Base-by-base conservation (phyloP, 1,140 invertebrate species). In the Drosophila triauraria region DNA sequence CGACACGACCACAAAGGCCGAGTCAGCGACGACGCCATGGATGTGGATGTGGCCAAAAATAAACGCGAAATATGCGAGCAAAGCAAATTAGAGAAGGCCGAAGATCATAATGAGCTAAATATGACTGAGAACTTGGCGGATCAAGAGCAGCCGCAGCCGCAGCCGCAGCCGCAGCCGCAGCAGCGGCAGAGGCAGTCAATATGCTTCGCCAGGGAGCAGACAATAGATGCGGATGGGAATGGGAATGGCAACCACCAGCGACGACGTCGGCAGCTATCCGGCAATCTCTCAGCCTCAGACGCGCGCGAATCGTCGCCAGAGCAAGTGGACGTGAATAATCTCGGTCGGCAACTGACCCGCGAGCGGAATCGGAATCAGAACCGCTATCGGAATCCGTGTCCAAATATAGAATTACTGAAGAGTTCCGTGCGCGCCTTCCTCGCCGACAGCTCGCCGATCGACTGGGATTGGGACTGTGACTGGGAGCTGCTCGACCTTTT, bases 301-400 rank as follows among this genome's bases (percentile, higher is more conserved):
- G 87, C 82, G 75, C 82, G 91, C 91, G 87, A 91, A 80, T 70
- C 91, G 91, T 90, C 83, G 78, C 62, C 86, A 78, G 75, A 88
- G 81, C 83, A 88, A 82, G 75, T 80, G 74, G 82, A 85, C 61
- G 62, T 38, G 27, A 32, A 64, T 35, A 32, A 64, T 44, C 27
- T 64, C 61, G 56, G 61, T 43, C 61, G 61, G 25, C 61, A 15
- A 42, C 40, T 69, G 58, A 71, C 68, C 62, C 71, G 75, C 75
- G 53, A 81, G 60, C 78, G 78, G 43, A 72, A 76, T 40, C 62
- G 58, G 17, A 30, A 58, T 35, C 67, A 59, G 25, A 57, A 51
- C 17, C 60, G 13, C 40, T 56, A 48, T 46, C 62, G 54, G 12
- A 58, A 61, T 60, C 68, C 46, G 42, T 44, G 23, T 65, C 27